Conservation (phyloP, 2,113 vertebrate species). For the Rana temporaria region DNA sequence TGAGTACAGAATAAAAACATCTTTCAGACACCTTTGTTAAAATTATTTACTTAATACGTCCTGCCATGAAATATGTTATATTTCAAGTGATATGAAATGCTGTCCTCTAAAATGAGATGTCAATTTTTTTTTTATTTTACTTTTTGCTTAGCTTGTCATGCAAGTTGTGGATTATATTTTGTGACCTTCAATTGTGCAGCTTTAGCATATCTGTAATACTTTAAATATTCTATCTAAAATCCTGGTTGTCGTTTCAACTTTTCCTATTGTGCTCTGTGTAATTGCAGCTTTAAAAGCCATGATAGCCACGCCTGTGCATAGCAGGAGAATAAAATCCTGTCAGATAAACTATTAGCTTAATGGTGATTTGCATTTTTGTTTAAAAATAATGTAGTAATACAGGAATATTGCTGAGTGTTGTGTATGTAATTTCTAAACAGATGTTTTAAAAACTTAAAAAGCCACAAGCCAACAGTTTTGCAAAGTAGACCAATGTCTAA, state of each 20-base stretch:
- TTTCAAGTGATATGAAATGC: slow-evolving; percentile 12
- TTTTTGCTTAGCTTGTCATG: slow-evolving; percentile 8
- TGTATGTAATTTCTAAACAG: too few relatives aligned
- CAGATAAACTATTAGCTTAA: slow-evolving; percentile 4
- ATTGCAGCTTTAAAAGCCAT: slow-evolving; percentile 37
- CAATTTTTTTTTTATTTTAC: slow-evolving; percentile 10
- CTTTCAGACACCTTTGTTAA: slow-evolving; percentile 24
- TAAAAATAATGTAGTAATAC: slow-evolving; percentile 11
- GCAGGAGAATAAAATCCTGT: slow-evolving; percentile 14
- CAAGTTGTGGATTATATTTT: slow-evolving; percentile 43
- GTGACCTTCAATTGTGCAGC: slow-evolving; percentile 29
- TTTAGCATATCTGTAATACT: slow-evolving; percentile 38
- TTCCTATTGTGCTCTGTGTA: slow-evolving; percentile 34
- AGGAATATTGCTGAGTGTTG: neutral
- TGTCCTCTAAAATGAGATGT: slow-evolving; percentile 20
- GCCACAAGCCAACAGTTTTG: too few relatives aligned
- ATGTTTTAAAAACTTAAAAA: too few relatives aligned
- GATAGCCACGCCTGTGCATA: neutral
- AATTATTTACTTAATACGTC: slow-evolving; percentile 16
- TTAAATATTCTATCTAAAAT: slow-evolving; percentile 33
- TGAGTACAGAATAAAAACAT: neutral
- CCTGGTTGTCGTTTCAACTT: slow-evolving; percentile 30
- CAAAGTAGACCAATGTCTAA: too few relatives aligned
- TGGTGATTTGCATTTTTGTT: neutral
- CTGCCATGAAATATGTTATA: slow-evolving; percentile 3